Percentiles rank a stretch among this genome's conserved stretches.
These are phyloP conservation scores for Bryconaethiops microstoma DNA, from an alignment of 2,797 vertebrate species.

Conservation along the genomic window DNA sequence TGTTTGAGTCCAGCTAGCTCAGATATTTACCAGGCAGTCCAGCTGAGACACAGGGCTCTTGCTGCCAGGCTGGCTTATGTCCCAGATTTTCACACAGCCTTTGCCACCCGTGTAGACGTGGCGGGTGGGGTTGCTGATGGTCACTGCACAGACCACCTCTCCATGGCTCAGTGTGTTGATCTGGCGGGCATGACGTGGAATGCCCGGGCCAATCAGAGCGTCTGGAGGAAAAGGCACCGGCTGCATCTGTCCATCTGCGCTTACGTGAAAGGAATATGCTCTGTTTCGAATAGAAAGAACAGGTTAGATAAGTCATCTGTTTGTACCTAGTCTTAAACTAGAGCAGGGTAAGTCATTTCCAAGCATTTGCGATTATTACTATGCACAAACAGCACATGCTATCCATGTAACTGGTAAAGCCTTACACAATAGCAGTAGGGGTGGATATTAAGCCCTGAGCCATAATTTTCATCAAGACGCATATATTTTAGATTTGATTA, in stretches of 20 bases:
- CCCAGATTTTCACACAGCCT: slow-evolving; percentile 98
- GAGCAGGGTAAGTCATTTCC: background rate
- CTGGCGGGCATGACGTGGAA: slow-evolving; percentile 84
- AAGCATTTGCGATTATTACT: too few relatives aligned
- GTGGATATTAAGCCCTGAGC: too few relatives aligned
- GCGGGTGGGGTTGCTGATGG: slow-evolving; percentile 95
- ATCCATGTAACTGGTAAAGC: too few relatives aligned
- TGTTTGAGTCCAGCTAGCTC: background rate
- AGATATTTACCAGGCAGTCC: slow-evolving; percentile 88
- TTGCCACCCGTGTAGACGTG: slow-evolving; percentile 97
- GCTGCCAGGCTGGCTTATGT: slow-evolving; percentile 96
- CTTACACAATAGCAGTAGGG: too few relatives aligned
- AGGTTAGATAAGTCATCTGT: background rate
- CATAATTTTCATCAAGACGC: too few relatives aligned
- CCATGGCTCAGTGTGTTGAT: slow-evolving; percentile 86
- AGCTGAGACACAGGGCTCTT: slow-evolving; percentile 97
- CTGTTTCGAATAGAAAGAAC: slow-evolving; percentile 57
- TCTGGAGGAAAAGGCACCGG: slow-evolving; percentile 85
- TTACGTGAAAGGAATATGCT: slow-evolving; percentile 84
- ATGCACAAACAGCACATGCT: too few relatives aligned
- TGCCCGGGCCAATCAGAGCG: slow-evolving; percentile 83
- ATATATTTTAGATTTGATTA: too few relatives aligned
- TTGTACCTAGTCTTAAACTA: background rate
- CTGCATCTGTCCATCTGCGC: slow-evolving; percentile 85
- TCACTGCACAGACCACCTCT: slow-evolving; percentile 90